Percentiles rank a stretch among this genome's conserved stretches.
These are phyloP conservation scores for Pangasius larnaudii DNA, from an alignment of 2,797 vertebrate genomes.

Conservation along the genomic window DNA sequence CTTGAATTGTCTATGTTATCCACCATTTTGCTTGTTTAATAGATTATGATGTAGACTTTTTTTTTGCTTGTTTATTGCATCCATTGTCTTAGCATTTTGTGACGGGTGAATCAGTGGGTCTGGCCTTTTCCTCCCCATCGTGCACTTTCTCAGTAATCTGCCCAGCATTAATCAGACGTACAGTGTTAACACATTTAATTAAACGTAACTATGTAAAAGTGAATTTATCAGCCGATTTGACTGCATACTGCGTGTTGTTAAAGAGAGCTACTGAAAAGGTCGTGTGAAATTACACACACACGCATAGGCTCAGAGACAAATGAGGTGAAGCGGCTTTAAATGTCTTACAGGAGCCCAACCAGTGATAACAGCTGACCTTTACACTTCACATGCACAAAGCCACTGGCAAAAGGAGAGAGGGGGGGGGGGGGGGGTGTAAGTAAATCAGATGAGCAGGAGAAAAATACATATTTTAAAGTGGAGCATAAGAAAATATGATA, in stretches of 20 bases:
- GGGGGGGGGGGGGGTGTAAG: too few relatives aligned
- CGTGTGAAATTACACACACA: slow-evolving; percentile 37
- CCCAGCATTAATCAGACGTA: slow-evolving; percentile 1
- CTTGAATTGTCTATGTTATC: background rate
- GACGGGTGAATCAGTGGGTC: background rate
- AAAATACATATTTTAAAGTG: background rate
- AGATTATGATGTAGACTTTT: background rate
- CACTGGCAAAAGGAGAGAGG: background rate
- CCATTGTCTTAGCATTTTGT: background rate
- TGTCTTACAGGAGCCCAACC: slow-evolving; percentile 31
- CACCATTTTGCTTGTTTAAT: background rate
- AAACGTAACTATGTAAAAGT: background rate
- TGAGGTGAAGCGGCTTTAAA: slow-evolving; percentile 46
- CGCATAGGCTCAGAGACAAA: slow-evolving; percentile 17
- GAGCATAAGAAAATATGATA: background rate
- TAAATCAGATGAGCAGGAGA: background rate
- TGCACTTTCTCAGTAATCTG: background rate
- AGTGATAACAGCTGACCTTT: slow-evolving; percentile 45
- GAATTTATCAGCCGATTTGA: slow-evolving; percentile 28
- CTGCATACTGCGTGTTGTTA: slow-evolving; percentile 18
- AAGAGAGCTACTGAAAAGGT: slow-evolving; percentile 43
- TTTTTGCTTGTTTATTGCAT: background rate
- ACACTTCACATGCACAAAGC: slow-evolving; percentile 21
- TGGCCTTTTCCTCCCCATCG: background rate
- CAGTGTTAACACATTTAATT: background rate